Percentiles rank a stretch among this genome's conserved stretches.
phyloP scores from a whole-genome alignment of 2,797 vertebrate genomes.

The Adrianichthys oophorus region DNA sequence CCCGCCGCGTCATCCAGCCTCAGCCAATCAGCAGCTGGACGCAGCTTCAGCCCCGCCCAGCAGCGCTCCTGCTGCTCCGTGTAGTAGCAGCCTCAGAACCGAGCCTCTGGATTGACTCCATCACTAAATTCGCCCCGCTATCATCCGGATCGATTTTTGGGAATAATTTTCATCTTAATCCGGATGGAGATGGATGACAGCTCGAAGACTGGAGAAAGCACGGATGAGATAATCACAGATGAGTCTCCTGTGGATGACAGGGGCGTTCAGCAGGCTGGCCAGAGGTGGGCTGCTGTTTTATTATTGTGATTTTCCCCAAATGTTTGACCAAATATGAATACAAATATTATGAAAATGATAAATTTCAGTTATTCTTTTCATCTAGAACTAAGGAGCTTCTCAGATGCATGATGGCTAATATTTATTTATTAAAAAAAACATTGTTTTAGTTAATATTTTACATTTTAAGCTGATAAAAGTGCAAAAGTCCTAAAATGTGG shows the following conservation, averaged over 20 bases:
- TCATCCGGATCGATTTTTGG: no score
- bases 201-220: constrained; percentile 66
- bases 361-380: no score
- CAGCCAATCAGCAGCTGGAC: constrained; percentile 73
- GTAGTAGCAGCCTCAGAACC: constrained; percentile 55
- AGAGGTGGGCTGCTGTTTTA: constrained; percentile 66
- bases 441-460: no score
- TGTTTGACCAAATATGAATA: constrained; percentile 7
- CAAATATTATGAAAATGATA: not conserved
- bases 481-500: no score
- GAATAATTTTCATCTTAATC: not conserved
- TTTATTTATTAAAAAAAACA: no score
- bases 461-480: no score
- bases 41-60: constrained; percentile 58
- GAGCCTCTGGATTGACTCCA: constrained; percentile 8
- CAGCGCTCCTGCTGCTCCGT: constrained; percentile 46
- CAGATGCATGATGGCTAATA: no score
- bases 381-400: no score
- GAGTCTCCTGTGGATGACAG: constrained; percentile 63
- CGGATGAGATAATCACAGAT: constrained; percentile 74
- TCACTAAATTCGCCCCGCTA: no score
- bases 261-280: constrained; percentile 57
- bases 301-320: constrained; percentile 1
- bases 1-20: constrained; percentile 59
- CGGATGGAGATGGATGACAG: constrained; percentile 68